Percentiles rank a stretch among this genome's conserved stretches.
These are phyloP conservation scores for Drosophila picticornis DNA, from an alignment of 2,888 invertebrate species.

Conservation along the genomic window DNA sequence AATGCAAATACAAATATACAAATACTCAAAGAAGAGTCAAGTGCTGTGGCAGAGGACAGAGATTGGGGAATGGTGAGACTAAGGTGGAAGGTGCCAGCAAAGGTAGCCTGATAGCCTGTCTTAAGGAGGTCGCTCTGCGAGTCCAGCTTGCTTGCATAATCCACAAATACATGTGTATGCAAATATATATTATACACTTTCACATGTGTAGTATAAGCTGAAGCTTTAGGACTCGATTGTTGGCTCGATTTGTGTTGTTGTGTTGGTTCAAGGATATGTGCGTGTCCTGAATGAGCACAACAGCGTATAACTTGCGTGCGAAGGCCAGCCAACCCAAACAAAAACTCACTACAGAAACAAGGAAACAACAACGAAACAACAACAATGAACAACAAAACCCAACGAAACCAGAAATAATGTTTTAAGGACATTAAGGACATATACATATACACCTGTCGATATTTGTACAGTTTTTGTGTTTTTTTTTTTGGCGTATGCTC, in stretches of 20 bases:
- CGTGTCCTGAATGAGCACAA: constrained; percentile 61
- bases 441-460: constrained; percentile 76
- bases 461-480: constrained; percentile 66
- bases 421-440: constrained; percentile 75
- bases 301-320: constrained; percentile 66
- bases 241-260: constrained; percentile 13
- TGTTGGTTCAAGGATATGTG: constrained; percentile 68
- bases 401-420: constrained; percentile 63
- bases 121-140: constrained; percentile 43
- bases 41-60: constrained; percentile 15
- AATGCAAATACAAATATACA: constrained; percentile 36
- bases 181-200: constrained; percentile 18
- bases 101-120: constrained; percentile 20
- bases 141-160: constrained; percentile 72
- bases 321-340: constrained; percentile 61
- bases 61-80: background rate
- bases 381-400: constrained; percentile 27
- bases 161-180: constrained; percentile 42
- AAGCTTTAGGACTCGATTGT: constrained; percentile 31
- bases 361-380: constrained; percentile 20
- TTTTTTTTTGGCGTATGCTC: constrained; percentile 62
- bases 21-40: constrained; percentile 41
- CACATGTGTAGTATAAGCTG: constrained; percentile 7
- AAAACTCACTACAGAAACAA: constrained; percentile 18
- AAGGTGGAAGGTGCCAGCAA: background rate